A percentile compares a stretch with the other conserved stretches of the same genome.
Conservation (phyloP, 1,140 invertebrate genomes). For the Pogonomyrmex californicus region DNA sequence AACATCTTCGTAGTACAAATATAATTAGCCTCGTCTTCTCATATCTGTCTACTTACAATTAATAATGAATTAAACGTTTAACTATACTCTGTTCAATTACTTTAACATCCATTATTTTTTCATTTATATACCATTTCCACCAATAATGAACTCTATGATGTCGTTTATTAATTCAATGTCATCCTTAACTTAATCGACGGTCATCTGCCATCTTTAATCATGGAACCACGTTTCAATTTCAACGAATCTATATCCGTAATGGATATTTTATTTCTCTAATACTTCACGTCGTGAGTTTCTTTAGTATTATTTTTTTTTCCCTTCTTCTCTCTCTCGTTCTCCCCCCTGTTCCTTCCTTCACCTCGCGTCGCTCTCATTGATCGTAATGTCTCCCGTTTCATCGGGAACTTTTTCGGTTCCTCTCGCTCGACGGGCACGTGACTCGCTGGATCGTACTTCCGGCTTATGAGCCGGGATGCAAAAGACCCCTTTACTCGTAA, state of each 20-base stretch:
- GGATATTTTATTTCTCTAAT: constrained; percentile 69
- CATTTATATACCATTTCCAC: constrained; percentile 16
- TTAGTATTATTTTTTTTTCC: constrained; percentile 52
- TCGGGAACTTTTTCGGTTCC: constrained; percentile 52
- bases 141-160: constrained; percentile 6
- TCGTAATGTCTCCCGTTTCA: constrained; percentile 41
- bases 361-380: constrained; percentile 69
- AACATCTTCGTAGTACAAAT: background rate
- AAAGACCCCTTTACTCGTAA: constrained; percentile 29
- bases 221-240: constrained; percentile 46
- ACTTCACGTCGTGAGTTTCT: constrained; percentile 63
- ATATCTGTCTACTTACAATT: background rate
- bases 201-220: constrained; percentile 15
- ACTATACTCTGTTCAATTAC: background rate
- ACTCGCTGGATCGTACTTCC: constrained; percentile 71
- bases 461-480: constrained; percentile 35
- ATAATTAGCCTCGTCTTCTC: background rate
- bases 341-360: constrained; percentile 17
- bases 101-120: constrained; percentile 16
- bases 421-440: constrained; percentile 60
- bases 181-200: background rate
- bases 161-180: constrained; percentile 17
- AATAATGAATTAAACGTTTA: background rate
- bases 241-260: constrained; percentile 56
- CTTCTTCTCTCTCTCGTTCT: constrained; percentile 19